Conservation (phyloP, 1,140 invertebrate species). For the Temnothorax nylanderi region DNA sequence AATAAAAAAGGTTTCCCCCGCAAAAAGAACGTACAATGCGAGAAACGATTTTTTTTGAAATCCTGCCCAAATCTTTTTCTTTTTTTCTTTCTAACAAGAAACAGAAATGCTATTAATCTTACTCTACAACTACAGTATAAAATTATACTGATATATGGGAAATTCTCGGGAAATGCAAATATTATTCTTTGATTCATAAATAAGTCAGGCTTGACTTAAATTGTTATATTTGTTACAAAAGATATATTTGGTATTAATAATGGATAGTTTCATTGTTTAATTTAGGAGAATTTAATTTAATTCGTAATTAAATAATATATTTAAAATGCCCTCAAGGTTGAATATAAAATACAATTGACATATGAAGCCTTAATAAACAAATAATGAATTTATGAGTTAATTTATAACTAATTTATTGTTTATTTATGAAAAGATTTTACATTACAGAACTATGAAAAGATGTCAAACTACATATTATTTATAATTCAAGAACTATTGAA, state of each 20-base stretch:
- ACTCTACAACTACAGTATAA: too few relatives aligned
- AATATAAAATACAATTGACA: constrained; percentile 14
- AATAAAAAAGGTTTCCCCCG: not conserved
- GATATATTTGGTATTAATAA: not conserved
- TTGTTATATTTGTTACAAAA: not conserved
- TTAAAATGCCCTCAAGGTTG: not conserved
- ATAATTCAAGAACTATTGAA: not conserved
- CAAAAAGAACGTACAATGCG: not conserved
- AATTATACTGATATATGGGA: not conserved
- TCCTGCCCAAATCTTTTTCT: not conserved
- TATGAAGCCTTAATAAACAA: not conserved
- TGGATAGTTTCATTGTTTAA: not conserved
- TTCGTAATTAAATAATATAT: constrained; percentile 6
- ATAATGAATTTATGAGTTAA: not conserved
- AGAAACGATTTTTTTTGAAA: not conserved
- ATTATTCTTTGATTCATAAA: not conserved
- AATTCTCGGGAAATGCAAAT: not conserved
- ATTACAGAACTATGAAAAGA: not conserved
- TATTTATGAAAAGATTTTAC: not conserved
- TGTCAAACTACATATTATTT: constrained; percentile 4
- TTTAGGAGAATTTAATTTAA: not conserved
- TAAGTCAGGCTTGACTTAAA: not conserved
- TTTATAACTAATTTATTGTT: constrained; percentile 14
- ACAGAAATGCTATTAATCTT: not conserved
- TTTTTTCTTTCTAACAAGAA: not conserved